These are phyloP conservation scores for Leptopilina drosophilae DNA, from an alignment of 2,888 invertebrate species.

Conservation along the genomic window DNA sequence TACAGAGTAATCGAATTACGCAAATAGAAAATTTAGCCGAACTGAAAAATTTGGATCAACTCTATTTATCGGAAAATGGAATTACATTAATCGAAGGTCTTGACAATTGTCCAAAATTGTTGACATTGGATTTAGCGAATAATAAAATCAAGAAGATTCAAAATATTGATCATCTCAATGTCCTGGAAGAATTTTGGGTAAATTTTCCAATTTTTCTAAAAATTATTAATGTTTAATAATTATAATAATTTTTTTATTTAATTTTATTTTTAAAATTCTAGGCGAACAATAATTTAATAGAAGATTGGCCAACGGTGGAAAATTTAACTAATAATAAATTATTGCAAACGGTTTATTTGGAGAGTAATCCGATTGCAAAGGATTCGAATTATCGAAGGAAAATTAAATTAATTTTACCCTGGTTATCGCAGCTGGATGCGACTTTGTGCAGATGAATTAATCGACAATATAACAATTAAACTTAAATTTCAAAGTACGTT, in stretches of 20 bases:
- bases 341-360: slow-evolving; percentile 92
- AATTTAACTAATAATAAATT: slow-evolving; percentile 83
- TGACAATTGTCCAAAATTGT: slow-evolving; percentile 83
- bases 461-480: neutral
- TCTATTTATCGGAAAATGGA: slow-evolving; percentile 97
- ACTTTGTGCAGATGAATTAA: slow-evolving; percentile 87
- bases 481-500: slow-evolving; percentile 44
- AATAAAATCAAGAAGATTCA: slow-evolving; percentile 90
- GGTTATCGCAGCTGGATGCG: slow-evolving; percentile 95
- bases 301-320: slow-evolving; percentile 91
- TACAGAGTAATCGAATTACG: slow-evolving; percentile 93
- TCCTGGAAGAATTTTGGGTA: slow-evolving; percentile 98
- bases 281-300: slow-evolving; percentile 94
- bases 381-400: slow-evolving; percentile 95
- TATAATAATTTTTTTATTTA: neutral
- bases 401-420: slow-evolving; percentile 90
- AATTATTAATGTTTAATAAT: slow-evolving; percentile 13
- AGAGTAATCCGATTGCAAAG: slow-evolving; percentile 91
- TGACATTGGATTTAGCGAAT: slow-evolving; percentile 93
- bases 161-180: slow-evolving; percentile 85
- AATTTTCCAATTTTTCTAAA: slow-evolving; percentile 55
- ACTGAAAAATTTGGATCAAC: slow-evolving; percentile 86
- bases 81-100: slow-evolving; percentile 88
- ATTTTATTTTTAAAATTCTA: slow-evolving; percentile 73
- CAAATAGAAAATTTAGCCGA: slow-evolving; percentile 91